phyloP scores from a whole-genome alignment of 2,113 vertebrate species.

The Tenebrosternarchus preto region DNA sequence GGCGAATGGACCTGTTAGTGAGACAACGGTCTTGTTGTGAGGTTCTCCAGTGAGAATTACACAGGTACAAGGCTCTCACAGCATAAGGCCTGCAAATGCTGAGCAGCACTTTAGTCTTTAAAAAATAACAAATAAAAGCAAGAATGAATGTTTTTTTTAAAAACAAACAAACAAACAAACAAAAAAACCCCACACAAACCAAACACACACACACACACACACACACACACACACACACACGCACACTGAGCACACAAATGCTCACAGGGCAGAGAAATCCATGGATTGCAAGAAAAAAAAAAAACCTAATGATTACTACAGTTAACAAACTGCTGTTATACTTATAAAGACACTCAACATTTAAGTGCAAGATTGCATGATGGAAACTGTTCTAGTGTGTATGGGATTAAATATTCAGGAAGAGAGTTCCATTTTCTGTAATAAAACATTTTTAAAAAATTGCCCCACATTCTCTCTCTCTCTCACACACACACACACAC shows the following conservation, averaged over 20 bases:
- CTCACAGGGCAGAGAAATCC: conserved; percentile 23
- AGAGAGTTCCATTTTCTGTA: conserved; percentile 49
- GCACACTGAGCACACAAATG: too few species aligned
- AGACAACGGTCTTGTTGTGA: background rate
- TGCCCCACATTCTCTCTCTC: too few species aligned
- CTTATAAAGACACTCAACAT: background rate
- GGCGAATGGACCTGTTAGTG: background rate
- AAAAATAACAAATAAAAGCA: conserved; percentile 4
- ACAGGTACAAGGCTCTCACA: conserved; percentile 18
- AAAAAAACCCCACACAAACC: conserved; percentile 49
- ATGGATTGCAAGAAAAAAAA: background rate
- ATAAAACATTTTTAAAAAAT: conserved; percentile 33
- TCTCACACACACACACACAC: conserved; percentile 27
- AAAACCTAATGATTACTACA: background rate
- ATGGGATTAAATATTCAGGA: conserved; percentile 9
- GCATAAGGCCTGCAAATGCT: conserved; percentile 36
- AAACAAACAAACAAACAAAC: conserved; percentile 43
- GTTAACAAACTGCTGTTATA: background rate
- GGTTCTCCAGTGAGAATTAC: conserved; percentile 23
- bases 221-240: too few species aligned
- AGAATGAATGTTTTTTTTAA: conserved; percentile 11
- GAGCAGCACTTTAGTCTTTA: conserved; percentile 27
- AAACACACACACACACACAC: conserved; percentile 21
- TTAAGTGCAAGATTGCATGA: conserved; percentile 25
- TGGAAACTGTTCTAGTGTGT: conserved; percentile 33